These are phyloP conservation scores for Halocaridina rubra DNA, from an alignment of 2,888 invertebrate genomes.

Conservation along the genomic window DNA sequence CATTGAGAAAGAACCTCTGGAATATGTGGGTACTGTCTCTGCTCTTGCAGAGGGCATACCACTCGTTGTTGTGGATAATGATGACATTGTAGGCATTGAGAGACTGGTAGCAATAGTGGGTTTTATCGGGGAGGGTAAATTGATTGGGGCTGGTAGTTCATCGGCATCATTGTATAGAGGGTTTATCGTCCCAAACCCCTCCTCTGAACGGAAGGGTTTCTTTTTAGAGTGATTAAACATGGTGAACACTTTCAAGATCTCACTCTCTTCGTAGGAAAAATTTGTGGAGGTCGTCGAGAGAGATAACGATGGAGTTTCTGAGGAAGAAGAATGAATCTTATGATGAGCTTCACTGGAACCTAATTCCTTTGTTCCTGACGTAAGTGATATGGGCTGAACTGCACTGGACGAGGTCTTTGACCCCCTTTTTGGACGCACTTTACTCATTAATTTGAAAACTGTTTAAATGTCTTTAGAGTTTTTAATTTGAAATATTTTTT, in stretches of 20 bases:
- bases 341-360: background rate
- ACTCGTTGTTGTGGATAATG: background rate
- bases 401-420: too few species aligned
- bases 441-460: too few species aligned
- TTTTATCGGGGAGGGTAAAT: background rate
- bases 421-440: too few species aligned
- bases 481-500: too few species aligned
- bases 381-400: too few species aligned
- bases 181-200: background rate
- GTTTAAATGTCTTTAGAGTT: too few species aligned
- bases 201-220: background rate
- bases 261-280: too few species aligned
- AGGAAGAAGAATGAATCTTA: background rate
- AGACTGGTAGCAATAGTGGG: slow-evolving; percentile 2
- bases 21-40: background rate
- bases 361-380: too few species aligned
- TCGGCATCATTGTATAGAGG: background rate
- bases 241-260: too few species aligned
- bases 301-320: background rate
- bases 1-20: background rate
- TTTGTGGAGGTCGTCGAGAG: background rate
- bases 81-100: slow-evolving; percentile 12
- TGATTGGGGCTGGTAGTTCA: background rate
- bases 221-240: background rate
- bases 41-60: background rate